phyloP scores from a whole-genome alignment of 2,888 invertebrate genomes.

The Carcina quercana region DNA sequence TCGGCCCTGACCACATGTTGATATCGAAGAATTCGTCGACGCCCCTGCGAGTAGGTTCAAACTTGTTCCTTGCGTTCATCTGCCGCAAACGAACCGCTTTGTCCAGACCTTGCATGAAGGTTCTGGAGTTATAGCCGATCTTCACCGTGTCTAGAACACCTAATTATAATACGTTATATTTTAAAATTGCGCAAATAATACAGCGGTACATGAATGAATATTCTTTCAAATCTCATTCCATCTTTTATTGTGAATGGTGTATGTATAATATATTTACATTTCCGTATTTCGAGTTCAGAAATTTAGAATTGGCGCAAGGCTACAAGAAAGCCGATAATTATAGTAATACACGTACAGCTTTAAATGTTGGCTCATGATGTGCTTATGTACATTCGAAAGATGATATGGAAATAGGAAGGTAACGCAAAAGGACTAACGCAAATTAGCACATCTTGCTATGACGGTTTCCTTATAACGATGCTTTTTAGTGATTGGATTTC shows the following conservation, averaged over 20 bases:
- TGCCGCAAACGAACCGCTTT: constrained; percentile 67
- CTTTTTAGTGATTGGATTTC: constrained; percentile 77
- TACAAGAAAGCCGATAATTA: too few species aligned
- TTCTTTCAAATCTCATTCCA: too few species aligned
- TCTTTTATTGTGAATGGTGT: too few species aligned
- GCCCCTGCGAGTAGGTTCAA: constrained; percentile 34
- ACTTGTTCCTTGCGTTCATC: constrained; percentile 47
- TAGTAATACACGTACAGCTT: too few species aligned
- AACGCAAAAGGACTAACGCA: constrained; percentile 58
- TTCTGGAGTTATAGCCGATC: constrained; percentile 73
- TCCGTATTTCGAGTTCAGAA: too few species aligned
- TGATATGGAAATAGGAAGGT: neutral
- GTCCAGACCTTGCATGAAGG: constrained; percentile 78
- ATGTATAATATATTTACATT: too few species aligned
- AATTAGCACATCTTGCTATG: constrained; percentile 74
- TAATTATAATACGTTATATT: too few species aligned
- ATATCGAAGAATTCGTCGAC: constrained; percentile 56
- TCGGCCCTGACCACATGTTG: constrained; percentile 52
- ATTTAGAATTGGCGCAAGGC: too few species aligned
- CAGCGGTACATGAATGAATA: too few species aligned
- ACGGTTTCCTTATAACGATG: constrained; percentile 80
- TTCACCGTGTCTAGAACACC: constrained; percentile 75
- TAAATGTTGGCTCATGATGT: too few species aligned
- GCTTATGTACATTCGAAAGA: too few species aligned
- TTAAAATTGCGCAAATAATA: too few species aligned